These are phyloP conservation scores for Actinopyga echinites DNA, from an alignment of 53 echinoderm and acorn worm genomes.

Conservation along the genomic window DNA sequence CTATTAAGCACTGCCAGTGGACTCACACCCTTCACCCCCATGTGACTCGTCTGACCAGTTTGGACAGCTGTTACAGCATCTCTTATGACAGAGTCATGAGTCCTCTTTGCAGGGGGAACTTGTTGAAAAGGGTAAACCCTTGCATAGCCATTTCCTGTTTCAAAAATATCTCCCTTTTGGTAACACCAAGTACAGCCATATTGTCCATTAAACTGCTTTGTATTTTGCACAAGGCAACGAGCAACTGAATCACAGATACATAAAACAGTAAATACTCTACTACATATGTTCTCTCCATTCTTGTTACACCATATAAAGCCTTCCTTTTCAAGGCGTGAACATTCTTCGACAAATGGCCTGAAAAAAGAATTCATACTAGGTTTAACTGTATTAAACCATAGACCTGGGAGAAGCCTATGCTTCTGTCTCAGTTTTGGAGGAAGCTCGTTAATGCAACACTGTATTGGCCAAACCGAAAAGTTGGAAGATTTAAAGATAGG, in stretches of 20 bases:
- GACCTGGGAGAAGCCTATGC: constrained; percentile 40
- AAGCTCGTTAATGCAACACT: constrained; percentile 44
- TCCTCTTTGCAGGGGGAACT: not conserved
- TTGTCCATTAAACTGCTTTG: constrained; percentile 52
- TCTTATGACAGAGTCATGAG: not conserved
- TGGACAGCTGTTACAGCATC: not conserved
- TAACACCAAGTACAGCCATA: constrained; percentile 47
- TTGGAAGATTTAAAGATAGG: constrained; percentile 40
- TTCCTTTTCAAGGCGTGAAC: not conserved
- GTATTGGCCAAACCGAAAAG: constrained; percentile 39
- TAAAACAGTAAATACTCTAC: constrained; percentile 16
- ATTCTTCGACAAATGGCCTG: constrained; percentile 47
- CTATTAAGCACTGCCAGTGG: not conserved
- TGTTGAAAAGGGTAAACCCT: constrained; percentile 13
- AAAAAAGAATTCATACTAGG: constrained; percentile 43
- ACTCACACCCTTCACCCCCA: constrained; percentile 25
- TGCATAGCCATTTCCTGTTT: constrained; percentile 17
- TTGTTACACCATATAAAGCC: constrained; percentile 18
- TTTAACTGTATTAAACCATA: constrained; percentile 41
- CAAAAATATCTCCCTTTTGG: constrained; percentile 14
- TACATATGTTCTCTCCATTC: not conserved
- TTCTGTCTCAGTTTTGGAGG: constrained; percentile 21
- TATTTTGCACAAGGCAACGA: constrained; percentile 28
- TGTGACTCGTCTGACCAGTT: not conserved
- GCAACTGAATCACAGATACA: constrained; percentile 33